Conservation (phyloP, 2,888 invertebrate genomes). For the Thera britannica region DNA sequence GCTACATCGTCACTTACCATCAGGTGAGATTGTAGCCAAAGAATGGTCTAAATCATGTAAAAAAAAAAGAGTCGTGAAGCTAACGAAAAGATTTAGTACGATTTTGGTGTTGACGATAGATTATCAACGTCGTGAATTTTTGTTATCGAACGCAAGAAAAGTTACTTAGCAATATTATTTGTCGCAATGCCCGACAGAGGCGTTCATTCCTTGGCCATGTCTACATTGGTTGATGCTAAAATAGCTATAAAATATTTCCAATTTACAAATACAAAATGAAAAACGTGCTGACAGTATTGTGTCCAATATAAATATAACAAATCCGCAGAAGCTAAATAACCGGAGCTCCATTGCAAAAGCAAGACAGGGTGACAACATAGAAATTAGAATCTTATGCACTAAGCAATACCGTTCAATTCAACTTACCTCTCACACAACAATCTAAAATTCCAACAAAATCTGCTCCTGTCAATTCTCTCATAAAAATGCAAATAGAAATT, state of each 20-base stretch:
- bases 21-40: too few species aligned
- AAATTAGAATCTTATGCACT: conserved; percentile 40
- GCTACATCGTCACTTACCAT: too few species aligned
- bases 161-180: too few species aligned
- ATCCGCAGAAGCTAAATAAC: conserved; percentile 35
- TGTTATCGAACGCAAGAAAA: too few species aligned
- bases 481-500: conserved; percentile 46
- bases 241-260: not conserved
- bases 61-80: too few species aligned
- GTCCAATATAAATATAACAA: conserved; percentile 32
- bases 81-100: too few species aligned
- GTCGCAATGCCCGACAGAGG: too few species aligned
- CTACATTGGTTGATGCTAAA: not conserved
- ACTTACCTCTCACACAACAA: conserved; percentile 55
- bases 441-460: conserved; percentile 25
- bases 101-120: too few species aligned
- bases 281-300: conserved; percentile 32
- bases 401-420: conserved; percentile 50
- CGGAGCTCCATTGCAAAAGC: conserved; percentile 56
- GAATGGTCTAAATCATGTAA: too few species aligned
- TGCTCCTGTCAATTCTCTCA: conserved; percentile 38
- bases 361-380: conserved; percentile 68
- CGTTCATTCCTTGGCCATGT: too few species aligned
- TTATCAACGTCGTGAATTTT: too few species aligned
- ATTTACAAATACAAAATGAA: conserved; percentile 41